Evolutionary conservation across 2,113 vertebrate genomes (phyloP).

Genomic region (Strix aluco): DNA sequence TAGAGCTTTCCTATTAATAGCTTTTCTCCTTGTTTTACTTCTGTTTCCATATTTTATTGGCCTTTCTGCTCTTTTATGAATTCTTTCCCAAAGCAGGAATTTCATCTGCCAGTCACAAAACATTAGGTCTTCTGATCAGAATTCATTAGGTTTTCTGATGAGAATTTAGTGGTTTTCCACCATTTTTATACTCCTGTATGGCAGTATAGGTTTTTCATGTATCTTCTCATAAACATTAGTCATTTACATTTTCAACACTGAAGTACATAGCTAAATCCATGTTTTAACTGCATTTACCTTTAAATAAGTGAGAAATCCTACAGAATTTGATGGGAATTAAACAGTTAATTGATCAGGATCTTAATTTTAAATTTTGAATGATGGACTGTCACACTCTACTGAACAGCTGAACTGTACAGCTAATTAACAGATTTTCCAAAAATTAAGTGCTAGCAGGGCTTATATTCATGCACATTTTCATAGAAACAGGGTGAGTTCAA

Average conservation of each 20-base stretch:
- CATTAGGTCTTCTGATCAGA: not conserved
- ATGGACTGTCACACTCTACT: not conserved
- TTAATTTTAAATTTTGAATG: not conserved
- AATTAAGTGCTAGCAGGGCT: not conserved
- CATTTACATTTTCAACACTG: not conserved
- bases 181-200: not conserved
- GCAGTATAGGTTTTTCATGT: not conserved
- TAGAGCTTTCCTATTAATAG: not conserved
- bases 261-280: not conserved
- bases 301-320: not conserved
- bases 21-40: not conserved
- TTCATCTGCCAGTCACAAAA: not conserved
- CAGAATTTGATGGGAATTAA: not conserved
- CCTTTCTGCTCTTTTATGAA: not conserved
- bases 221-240: not conserved
- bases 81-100: not conserved
- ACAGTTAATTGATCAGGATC: not conserved
- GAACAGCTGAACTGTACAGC: not conserved
- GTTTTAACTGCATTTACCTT: not conserved
- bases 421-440: not conserved
- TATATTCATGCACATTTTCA: not conserved
- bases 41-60: not conserved
- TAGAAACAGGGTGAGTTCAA: not conserved
- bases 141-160: not conserved
- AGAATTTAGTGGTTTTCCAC: not conserved